A percentile compares a stretch with the other conserved stretches of the same genome.
These are phyloP conservation scores for Lycaena phlaeas DNA, from an alignment of 2,888 invertebrate species.

Conservation along the genomic window DNA sequence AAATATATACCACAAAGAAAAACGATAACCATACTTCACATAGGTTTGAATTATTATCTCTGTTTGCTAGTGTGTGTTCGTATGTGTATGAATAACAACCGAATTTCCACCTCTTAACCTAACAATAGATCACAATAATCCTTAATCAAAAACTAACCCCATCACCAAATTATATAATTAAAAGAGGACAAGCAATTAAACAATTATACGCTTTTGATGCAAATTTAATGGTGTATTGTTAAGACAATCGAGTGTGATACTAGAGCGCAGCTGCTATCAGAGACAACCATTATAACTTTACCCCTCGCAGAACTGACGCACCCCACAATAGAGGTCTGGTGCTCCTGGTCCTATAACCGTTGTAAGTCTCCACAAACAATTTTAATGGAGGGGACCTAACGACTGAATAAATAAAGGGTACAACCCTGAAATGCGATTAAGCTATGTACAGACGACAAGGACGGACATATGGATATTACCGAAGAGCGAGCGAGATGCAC, in stretches of 20 bases:
- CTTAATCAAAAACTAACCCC: no score
- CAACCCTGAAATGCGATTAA: slow-evolving; percentile 67
- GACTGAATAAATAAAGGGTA: slow-evolving; percentile 61
- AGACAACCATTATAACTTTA: slow-evolving; percentile 32
- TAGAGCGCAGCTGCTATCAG: slow-evolving; percentile 41
- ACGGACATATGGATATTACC: slow-evolving; percentile 21
- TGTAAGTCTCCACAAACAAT: slow-evolving; percentile 59
- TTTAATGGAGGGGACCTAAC: slow-evolving; percentile 49
- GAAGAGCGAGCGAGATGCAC: slow-evolving; percentile 30
- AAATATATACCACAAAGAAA: no score
- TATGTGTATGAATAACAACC: no score
- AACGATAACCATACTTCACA: no score
- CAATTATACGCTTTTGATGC: slow-evolving; percentile 61
- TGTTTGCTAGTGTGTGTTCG: no score
- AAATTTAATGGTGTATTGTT: slow-evolving; percentile 46
- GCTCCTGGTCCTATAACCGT: slow-evolving; percentile 42
- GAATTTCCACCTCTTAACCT: no score
- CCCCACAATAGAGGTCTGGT: slow-evolving; percentile 26
- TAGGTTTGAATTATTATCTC: no score
- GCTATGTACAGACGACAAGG: slow-evolving; percentile 59
- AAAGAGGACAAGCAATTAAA: slow-evolving; percentile 33
- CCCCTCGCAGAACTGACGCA: no score
- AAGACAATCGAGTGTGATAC: slow-evolving; percentile 50
- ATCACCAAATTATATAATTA: slow-evolving; percentile 7
- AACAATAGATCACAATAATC: no score